Base-by-base conservation (phyloP, 2,113 vertebrate species). In the Phrynosoma platyrhinos region DNA sequence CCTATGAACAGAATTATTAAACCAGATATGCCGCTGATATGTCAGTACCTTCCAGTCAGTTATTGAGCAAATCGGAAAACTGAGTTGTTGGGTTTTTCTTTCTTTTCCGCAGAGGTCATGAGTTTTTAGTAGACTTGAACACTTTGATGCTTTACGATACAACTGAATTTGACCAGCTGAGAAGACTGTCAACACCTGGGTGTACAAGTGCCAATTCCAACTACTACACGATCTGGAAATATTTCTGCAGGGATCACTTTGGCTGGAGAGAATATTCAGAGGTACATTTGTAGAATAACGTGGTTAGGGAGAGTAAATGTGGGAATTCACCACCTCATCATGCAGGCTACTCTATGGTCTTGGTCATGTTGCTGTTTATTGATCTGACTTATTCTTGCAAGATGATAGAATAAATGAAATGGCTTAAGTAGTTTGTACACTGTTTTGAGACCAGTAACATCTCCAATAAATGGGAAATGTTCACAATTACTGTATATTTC, bases 181-280 rank as follows among this genome's bases (percentile, higher is more conserved):
- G 99, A 81, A 97, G 98, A 78, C 96, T 99, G 78, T 98, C 97
- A 93, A 98, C 98, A 9, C 97, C 98, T 55, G 96, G 98, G 76
- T 97, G 96, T 94, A 95, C 97, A 77, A 97, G 85, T 96, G 98
- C 98, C 88, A 94, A 83, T 97, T 98, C 98, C 89, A 95, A 85
- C 97, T 98, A 97, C 95, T 97, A 98, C 96, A 99, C 98, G 0
- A 95, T 98, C 93, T 99, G 98, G 99, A 99, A 99, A 68, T 99
- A 98, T 96, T 99, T 98, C 97, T 99, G 99, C 97, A 98, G 98
- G 97, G 99, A 99, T 96, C 98, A 99, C 97, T 99, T 99, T 95
- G 98, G 98, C 96, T 99, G 99, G 99, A 98, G 99, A 92, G 99
- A 99, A 83, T 99, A 99, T 95, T 99, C 98, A 0, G 99, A 99